Base-by-base conservation (phyloP, 2,797 vertebrate genomes). In the Stomatorhinus walkeri region DNA sequence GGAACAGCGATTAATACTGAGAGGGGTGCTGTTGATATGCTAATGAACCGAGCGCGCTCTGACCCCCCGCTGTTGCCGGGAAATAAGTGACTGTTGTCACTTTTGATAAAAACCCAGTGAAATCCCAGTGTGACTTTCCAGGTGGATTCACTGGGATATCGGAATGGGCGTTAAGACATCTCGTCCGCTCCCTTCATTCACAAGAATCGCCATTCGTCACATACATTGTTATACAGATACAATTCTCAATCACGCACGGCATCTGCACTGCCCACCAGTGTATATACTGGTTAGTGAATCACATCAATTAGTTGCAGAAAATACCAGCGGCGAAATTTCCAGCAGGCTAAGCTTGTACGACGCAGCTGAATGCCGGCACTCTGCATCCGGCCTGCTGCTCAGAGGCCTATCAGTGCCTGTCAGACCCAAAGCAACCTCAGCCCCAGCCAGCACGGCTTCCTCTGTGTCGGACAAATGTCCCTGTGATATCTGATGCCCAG, bases 1-100 rank as follows among this genome's bases (percentile, higher is more conserved):
- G 95, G 96, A 95, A 96, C 93, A 94, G 94, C 96, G 95, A 95
- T 95, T 96, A 93, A 32, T 56, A 87, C 94, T 94, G 94, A 95
- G 93, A 95, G 95, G 94, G 94, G 94, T 95, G 94, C 93, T 12
- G 85, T 86, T 86, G 85, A 86, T 86, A 86, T 86, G 85, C 24
- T 56, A 97, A 96, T 96, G 96, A 96, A 95, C 93, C 96, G 95
- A 96, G 95, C 95, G 95, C 93, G 94, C 94, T 93, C 93, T 96
- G 95, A 95, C 95, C 96, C 64, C 95, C 95, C 94, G 16, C 52
- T 87, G 95, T 95, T 96, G 95, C 88, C 94, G 92, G 94, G 95
- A 94, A 96, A 95, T 86, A 95, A 97, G 94, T 40, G 54, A 61
- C 86, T 96, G 95, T 95, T 95, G 94, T 94, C 95, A 86, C 95